A percentile compares a stretch with the other conserved stretches of the same genome.
Conservation (phyloP, 2,113 vertebrate genomes). For the Burhinus oedicnemus region DNA sequence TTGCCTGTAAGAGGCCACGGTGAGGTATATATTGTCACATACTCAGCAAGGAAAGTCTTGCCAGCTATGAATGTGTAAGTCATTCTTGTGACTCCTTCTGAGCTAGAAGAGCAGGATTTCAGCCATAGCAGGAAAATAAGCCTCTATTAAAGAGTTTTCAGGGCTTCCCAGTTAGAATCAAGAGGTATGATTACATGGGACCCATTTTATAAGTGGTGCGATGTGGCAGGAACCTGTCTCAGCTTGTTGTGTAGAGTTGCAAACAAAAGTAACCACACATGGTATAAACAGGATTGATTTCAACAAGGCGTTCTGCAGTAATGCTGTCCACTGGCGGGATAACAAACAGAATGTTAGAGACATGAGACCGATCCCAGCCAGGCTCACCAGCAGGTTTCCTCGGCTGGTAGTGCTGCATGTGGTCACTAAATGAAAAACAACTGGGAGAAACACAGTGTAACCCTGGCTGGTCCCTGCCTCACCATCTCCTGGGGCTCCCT, state of each 20-base stretch:
- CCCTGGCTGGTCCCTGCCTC: background rate
- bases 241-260: background rate
- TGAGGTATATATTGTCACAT: background rate
- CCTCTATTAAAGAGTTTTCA: background rate
- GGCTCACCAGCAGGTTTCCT: accelerated
- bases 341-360: background rate
- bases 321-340: background rate
- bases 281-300: background rate
- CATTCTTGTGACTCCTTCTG: background rate
- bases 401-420: background rate
- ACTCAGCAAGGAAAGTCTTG: background rate
- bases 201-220: background rate
- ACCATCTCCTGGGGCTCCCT: background rate
- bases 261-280: background rate
- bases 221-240: background rate
- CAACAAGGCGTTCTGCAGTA: background rate
- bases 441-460: background rate
- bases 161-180: accelerated
- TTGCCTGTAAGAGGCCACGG: background rate
- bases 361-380: background rate
- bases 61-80: background rate
- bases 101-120: background rate
- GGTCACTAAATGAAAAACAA: background rate
- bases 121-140: background rate
- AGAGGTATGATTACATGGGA: background rate